A percentile compares a stretch with the other conserved stretches of the same genome.
Evolutionary conservation across 2,888 invertebrate genomes (phyloP).

Genomic region (Diarsia brunnea): DNA sequence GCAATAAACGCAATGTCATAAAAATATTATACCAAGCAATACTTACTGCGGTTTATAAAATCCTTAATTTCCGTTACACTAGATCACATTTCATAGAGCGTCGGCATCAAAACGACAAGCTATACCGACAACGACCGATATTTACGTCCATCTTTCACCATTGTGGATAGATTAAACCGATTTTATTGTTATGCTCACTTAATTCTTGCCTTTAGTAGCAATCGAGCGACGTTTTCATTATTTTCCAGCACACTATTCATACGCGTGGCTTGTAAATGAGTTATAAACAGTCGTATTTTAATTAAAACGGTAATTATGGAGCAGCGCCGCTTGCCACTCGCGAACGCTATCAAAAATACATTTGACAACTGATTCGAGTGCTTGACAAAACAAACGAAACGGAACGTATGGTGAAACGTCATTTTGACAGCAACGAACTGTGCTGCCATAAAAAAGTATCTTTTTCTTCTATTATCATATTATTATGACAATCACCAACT

Average conservation of each 20-base stretch:
- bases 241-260: constrained; percentile 43
- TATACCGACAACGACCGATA: constrained; percentile 78
- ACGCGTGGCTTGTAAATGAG: constrained; percentile 41
- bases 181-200: constrained; percentile 51
- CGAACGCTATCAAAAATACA: constrained; percentile 64
- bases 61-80: constrained; percentile 76
- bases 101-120: constrained; percentile 76
- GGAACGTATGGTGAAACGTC: constrained; percentile 56
- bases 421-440: constrained; percentile 41
- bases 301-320: constrained; percentile 54
- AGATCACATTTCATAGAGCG: constrained; percentile 84
- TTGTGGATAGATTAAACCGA: constrained; percentile 66
- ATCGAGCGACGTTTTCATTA: constrained; percentile 46
- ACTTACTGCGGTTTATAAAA: constrained; percentile 78
- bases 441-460: constrained; percentile 4
- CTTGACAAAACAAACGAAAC: constrained; percentile 61
- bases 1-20: constrained; percentile 25
- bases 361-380: constrained; percentile 72
- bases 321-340: constrained; percentile 54
- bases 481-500: background rate
- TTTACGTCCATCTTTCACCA: constrained; percentile 84
- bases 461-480: constrained; percentile 1
- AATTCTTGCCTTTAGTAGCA: constrained; percentile 31
- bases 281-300: constrained; percentile 59
- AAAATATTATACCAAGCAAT: constrained; percentile 46